Conservation (phyloP, 2,797 vertebrate species). For the Sebastes minor region DNA sequence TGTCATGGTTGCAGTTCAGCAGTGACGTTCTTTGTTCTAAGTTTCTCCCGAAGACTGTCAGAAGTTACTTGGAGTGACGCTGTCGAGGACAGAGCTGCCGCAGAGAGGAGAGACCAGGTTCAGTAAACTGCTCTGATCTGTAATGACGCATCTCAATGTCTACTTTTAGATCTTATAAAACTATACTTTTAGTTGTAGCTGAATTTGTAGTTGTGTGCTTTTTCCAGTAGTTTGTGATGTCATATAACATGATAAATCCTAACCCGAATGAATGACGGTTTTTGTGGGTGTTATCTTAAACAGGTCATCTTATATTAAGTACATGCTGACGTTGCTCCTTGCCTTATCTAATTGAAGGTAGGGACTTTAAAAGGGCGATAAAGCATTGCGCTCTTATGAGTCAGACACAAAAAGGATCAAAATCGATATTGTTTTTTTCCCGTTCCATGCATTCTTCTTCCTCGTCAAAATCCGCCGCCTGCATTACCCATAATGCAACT, state of each 20-base stretch:
- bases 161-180: not conserved
- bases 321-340: not conserved
- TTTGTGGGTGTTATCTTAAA: not conserved
- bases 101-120: conserved; percentile 53
- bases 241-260: not conserved
- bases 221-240: not conserved
- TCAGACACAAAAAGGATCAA: not conserved
- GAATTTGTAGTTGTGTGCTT: not conserved
- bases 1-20: conserved; percentile 45
- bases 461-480: not conserved
- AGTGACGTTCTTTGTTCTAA: not conserved
- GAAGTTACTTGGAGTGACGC: conserved; percentile 10
- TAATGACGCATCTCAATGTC: not conserved
- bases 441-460: not conserved
- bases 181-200: not conserved
- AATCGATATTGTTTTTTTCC: not conserved
- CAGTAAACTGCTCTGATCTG: conserved; percentile 39
- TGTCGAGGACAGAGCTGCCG: conserved; percentile 35
- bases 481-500: not conserved
- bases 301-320: not conserved
- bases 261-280: not conserved
- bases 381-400: not conserved
- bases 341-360: not conserved
- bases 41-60: conserved; percentile 28
- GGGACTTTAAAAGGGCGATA: not conserved